These are phyloP conservation scores for Clepsis dumicolana DNA, from an alignment of 2,888 invertebrate species.

Conservation along the genomic window DNA sequence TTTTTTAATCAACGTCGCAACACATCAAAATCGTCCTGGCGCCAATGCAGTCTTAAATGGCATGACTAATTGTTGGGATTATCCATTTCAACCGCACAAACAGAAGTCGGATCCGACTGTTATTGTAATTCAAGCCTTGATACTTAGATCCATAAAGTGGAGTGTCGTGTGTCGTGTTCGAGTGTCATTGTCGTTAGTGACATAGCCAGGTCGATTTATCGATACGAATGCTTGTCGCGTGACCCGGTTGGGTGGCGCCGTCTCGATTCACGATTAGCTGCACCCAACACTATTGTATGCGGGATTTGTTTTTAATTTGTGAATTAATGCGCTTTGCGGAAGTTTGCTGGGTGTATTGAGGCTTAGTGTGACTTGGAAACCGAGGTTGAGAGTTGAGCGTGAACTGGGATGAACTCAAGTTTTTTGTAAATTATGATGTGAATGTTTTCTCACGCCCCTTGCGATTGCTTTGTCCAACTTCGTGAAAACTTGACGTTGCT, in stretches of 20 bases:
- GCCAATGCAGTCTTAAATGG: slow-evolving; percentile 51
- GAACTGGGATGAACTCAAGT: background rate
- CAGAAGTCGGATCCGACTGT: slow-evolving; percentile 3
- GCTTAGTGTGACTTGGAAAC: no score
- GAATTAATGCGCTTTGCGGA: slow-evolving; percentile 28
- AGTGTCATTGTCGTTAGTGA: background rate
- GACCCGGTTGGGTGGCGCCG: slow-evolving; percentile 65
- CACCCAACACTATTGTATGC: slow-evolving; percentile 75
- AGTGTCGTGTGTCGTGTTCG: background rate
- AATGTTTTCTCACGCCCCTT: background rate
- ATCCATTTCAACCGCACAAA: slow-evolving; percentile 43
- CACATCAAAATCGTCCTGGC: slow-evolving; percentile 47
- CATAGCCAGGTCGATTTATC: slow-evolving; percentile 57
- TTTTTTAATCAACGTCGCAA: slow-evolving; percentile 26
- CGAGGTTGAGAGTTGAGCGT: background rate
- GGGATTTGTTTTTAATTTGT: slow-evolving; percentile 37
- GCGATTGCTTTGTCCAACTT: background rate
- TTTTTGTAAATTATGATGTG: background rate
- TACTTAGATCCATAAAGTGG: slow-evolving; percentile 1
- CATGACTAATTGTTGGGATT: slow-evolving; percentile 53
- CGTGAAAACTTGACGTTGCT: background rate
- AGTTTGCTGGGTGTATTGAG: slow-evolving; percentile 23
- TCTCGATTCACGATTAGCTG: slow-evolving; percentile 67
- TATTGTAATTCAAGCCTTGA: slow-evolving; percentile 12
- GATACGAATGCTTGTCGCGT: slow-evolving; percentile 64